Evolutionary conservation across 2,888 invertebrate species (phyloP), one percentile per base, ranked within the genome.

Genomic region (Volucella bombylans): DNA sequence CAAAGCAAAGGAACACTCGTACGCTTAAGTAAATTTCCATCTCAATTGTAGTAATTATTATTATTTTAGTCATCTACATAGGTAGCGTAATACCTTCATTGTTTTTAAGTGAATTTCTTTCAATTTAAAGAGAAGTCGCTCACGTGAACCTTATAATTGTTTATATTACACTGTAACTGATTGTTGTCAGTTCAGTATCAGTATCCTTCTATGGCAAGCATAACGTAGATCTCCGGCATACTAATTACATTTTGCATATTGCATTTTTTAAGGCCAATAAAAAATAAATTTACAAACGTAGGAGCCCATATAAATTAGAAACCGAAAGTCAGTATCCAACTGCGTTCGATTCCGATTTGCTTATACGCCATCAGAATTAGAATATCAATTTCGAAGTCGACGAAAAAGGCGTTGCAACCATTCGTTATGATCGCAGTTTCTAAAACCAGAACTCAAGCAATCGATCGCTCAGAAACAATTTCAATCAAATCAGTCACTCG

Each of bases 181-280:
- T 54, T 54, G 54, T 23, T 41, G 31, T 31, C 14, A 43, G 12
- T 68, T 31, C 43, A 15, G 31, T 31, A 31, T 31, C 31, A 38
- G n/a, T 54, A 45, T 4, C 14, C 14, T 12, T 12, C 10, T 14
- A 52, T 54, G 11, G 23, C 18, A 61, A n/a, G 18, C 31, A 11
- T 18, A 18, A 23, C 11, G 64, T 23, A n/a, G 47, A 65, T 41
- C 57, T 55, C 14, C 57, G 31, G 12, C 73, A 41, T 57, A 39
- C 65, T 67, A 54, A 77, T 55, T 67, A 10, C 9, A 72, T 80
- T 83, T 71, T 31, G 82, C 82, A 82, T 78, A 78, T 73, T 74
- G 67, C 78, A 78, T 71, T 41, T 50, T 15, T 47, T 43, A 74
- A 83, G 69, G 74, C 69, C 79, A 79, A 69, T 65, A 18, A 72